Conservation (phyloP, 2,888 invertebrate genomes). For the Brachyptera risi region DNA sequence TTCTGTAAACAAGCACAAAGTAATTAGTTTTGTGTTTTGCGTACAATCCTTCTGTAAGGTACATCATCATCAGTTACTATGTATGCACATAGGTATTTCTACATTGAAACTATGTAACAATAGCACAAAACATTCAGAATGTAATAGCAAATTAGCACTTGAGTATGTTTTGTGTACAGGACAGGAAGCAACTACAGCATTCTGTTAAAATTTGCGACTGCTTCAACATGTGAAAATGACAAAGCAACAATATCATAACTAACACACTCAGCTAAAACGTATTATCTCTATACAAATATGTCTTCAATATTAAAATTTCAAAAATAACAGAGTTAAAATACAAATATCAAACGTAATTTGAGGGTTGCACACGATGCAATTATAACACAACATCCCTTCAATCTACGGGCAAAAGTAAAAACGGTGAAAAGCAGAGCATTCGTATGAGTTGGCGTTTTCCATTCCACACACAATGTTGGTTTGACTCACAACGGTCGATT, state of each 20-base stretch:
- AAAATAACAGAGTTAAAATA: neutral
- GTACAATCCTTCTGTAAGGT: neutral
- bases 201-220: conserved; percentile 12
- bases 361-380: conserved; percentile 21
- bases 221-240: neutral
- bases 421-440: conserved; percentile 5
- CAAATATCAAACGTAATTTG: conserved; percentile 8
- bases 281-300: neutral
- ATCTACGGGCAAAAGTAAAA: conserved; percentile 14
- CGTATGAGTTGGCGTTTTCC: conserved; percentile 5
- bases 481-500: conserved; percentile 3
- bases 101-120: too few relatives aligned
- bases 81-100: too few relatives aligned
- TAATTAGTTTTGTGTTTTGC: neutral
- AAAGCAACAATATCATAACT: neutral
- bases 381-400: conserved; percentile 14
- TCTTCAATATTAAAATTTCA: neutral
- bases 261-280: neutral
- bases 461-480: conserved; percentile 2
- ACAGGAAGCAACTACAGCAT: conserved; percentile 26
- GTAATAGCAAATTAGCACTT: conserved; percentile 3
- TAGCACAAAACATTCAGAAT: conserved; percentile 15
- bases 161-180: too few relatives aligned
- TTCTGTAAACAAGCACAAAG: conserved; percentile 29
- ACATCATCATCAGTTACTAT: neutral